phyloP scores from a whole-genome alignment of 2,888 invertebrate genomes.

The Harpalus rubripes region DNA sequence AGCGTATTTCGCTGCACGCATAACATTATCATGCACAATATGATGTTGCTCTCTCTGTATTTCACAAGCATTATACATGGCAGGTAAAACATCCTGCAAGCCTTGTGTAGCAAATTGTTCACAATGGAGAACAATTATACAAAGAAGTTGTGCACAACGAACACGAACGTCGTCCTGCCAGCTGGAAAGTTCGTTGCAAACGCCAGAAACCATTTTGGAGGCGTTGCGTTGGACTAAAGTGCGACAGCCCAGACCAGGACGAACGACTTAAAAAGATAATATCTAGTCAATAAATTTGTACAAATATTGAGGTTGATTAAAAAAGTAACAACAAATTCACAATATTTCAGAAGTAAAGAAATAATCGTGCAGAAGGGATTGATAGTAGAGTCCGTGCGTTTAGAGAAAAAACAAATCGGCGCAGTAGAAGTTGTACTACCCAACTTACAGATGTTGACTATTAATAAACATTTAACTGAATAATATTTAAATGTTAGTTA shows the following conservation, averaged over 20 bases:
- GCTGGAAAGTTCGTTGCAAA: conserved; percentile 85
- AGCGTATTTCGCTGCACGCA: conserved; percentile 84
- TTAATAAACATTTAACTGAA: too few species aligned
- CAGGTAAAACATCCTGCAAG: conserved; percentile 80
- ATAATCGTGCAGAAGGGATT: too few species aligned
- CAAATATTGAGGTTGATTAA: too few species aligned
- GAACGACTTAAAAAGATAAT: conserved; percentile 75
- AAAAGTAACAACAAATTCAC: too few species aligned
- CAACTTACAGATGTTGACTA: too few species aligned
- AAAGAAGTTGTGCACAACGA: conserved; percentile 87
- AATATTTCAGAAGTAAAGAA: too few species aligned
- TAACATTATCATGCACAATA: conserved; percentile 82
- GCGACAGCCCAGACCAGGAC: conserved; percentile 92
- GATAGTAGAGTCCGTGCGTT: too few species aligned
- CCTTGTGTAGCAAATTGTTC: conserved; percentile 88
- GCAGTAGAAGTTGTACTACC: too few species aligned
- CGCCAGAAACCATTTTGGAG: conserved; percentile 86
- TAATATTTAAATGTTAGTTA: too few species aligned
- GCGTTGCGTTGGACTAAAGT: conserved; percentile 87
- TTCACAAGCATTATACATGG: conserved; percentile 81
- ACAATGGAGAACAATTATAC: conserved; percentile 85
- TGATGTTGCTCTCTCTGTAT: conserved; percentile 84
- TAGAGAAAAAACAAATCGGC: too few species aligned
- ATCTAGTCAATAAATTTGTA: conserved; percentile 19
- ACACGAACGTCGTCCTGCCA: conserved; percentile 86